These are phyloP conservation scores for Campylorhamphus procurvoides DNA, from an alignment of 2,113 vertebrate species.

Conservation along the genomic window DNA sequence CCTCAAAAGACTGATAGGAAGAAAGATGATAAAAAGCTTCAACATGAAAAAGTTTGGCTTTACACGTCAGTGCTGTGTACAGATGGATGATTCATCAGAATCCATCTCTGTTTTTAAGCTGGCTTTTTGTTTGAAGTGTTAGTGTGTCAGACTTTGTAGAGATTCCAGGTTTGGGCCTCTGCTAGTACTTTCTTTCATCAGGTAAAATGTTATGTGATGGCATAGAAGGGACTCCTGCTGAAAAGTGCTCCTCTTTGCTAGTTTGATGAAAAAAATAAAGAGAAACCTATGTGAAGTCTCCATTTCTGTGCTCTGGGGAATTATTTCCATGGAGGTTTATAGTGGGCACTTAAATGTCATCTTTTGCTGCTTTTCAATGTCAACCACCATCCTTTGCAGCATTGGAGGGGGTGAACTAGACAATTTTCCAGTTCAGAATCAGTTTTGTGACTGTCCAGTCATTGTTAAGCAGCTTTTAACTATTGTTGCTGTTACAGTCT, in stretches of 20 bases:
- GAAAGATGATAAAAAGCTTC: conserved; percentile 33
- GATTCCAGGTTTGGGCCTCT: neutral
- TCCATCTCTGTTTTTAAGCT: neutral
- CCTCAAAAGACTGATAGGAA: conserved; percentile 22
- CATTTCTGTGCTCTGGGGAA: neutral
- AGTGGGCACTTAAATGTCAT: neutral
- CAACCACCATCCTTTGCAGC: neutral
- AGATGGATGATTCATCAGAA: conserved; percentile 52
- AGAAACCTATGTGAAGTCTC: neutral
- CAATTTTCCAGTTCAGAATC: neutral
- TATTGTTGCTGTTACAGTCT: neutral
- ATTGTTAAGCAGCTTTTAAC: neutral
- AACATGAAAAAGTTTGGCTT: neutral
- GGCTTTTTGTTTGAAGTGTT: conserved; percentile 39
- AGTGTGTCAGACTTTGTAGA: conserved; percentile 1
- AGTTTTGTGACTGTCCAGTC: neutral
- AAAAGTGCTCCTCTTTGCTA: neutral
- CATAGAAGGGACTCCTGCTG: neutral
- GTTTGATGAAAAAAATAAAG: neutral
- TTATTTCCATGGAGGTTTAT: neutral
- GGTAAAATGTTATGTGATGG: neutral
- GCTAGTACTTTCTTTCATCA: conserved; percentile 31
- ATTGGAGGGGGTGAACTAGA: neutral
- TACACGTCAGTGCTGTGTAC: conserved; percentile 12
- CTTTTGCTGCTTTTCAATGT: neutral